Conservation (phyloP, 2,113 vertebrate species). For the Raphicerus campestris region DNA sequence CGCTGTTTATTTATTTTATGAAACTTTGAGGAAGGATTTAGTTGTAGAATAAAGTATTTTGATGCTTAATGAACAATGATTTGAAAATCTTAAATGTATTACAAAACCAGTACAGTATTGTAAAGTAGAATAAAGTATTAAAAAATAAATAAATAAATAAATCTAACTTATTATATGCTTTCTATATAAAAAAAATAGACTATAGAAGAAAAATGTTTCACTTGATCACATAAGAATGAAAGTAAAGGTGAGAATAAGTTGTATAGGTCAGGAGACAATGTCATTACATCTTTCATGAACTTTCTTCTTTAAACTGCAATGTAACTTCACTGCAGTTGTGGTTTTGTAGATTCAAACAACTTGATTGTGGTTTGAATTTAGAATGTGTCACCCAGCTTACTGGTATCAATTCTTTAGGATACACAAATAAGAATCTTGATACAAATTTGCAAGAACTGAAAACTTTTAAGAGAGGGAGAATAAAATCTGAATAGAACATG, state of each 20-base stretch:
- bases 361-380: conserved; percentile 17
- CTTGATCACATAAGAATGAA: not conserved
- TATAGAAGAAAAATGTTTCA: not conserved
- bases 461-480: not conserved
- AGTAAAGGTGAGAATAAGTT: not conserved
- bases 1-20: not conserved
- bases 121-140: too few relatives aligned
- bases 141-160: too few relatives aligned
- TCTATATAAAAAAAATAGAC: too few relatives aligned
- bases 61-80: not conserved
- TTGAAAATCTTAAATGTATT: not conserved
- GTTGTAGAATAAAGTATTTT: not conserved
- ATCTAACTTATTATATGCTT: too few relatives aligned
- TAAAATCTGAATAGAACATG: not conserved
- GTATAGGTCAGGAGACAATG: not conserved
- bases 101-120: too few relatives aligned
- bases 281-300: not conserved
- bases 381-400: not conserved
- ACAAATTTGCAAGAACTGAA: conserved; percentile 2
- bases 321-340: not conserved
- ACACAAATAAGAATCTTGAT: not conserved
- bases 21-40: not conserved
- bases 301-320: not conserved
- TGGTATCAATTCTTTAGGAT: conserved; percentile 1
- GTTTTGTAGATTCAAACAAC: not conserved